Conservation (phyloP, 2,888 invertebrate genomes). For the Teinopalpus imperialis region DNA sequence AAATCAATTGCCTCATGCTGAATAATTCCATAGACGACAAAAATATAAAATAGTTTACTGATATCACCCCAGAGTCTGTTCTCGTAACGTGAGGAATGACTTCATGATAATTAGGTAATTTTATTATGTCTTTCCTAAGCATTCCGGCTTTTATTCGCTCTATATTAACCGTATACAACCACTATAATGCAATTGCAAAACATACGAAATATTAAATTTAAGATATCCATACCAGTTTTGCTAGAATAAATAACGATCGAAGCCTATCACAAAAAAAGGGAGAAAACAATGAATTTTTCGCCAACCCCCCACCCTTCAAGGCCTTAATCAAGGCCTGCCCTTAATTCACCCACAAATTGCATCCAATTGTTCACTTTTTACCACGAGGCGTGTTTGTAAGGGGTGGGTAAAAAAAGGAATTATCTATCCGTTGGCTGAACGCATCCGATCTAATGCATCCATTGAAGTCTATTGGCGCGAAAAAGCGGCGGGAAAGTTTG, state of each 20-base stretch:
- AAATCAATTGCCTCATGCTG: too few relatives aligned
- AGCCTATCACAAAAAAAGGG: slow-evolving; percentile 59
- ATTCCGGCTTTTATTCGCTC: too few relatives aligned
- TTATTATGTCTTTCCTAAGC: too few relatives aligned
- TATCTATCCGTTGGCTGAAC: slow-evolving; percentile 51
- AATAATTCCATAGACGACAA: too few relatives aligned
- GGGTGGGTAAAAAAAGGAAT: slow-evolving; percentile 59
- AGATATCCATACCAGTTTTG: slow-evolving; percentile 10
- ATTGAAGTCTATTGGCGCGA: slow-evolving; percentile 68
- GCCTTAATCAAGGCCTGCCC: slow-evolving; percentile 74
- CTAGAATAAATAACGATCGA: slow-evolving; percentile 7
- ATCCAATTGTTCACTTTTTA: slow-evolving; percentile 81
- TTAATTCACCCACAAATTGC: slow-evolving; percentile 80
- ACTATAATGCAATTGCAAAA: slow-evolving; percentile 7
- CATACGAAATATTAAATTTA: slow-evolving; percentile 19
- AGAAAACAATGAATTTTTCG: slow-evolving; percentile 63
- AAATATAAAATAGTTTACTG: too few relatives aligned
- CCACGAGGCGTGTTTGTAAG: slow-evolving; percentile 58
- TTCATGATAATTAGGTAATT: too few relatives aligned
- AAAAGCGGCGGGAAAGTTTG: slow-evolving; percentile 45
- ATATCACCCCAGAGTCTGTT: too few relatives aligned
- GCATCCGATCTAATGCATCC: slow-evolving; percentile 59
- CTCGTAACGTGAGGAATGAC: too few relatives aligned
- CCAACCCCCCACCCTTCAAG: slow-evolving; percentile 52
- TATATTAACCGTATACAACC: too few relatives aligned